Evolutionary conservation across 2,888 invertebrate genomes (phyloP).

Genomic region (Nebria brevicollis): DNA sequence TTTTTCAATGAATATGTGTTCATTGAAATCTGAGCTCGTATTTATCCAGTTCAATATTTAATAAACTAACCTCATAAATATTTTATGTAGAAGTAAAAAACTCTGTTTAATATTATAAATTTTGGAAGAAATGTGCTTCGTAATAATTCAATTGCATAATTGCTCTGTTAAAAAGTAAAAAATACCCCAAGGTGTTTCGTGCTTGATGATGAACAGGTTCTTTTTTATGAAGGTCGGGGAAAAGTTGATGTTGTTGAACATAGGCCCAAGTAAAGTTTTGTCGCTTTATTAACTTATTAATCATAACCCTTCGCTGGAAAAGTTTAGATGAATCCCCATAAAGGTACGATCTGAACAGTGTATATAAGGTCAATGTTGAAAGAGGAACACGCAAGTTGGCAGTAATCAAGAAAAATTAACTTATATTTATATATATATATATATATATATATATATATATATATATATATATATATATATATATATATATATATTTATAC

Average conservation of each 20-base stretch:
- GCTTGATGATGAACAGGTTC: not conserved
- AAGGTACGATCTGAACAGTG: conserved; percentile 32
- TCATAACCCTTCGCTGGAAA: conserved; percentile 6
- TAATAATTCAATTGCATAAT: not conserved
- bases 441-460: no score
- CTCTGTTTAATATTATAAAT: not conserved
- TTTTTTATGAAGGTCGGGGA: not conserved
- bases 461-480: not conserved
- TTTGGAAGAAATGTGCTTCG: not conserved
- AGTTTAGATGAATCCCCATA: conserved; percentile 35
- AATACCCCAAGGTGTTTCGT: not conserved
- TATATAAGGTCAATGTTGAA: conserved; percentile 29
- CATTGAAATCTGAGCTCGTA: conserved; percentile 20
- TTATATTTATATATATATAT: not conserved
- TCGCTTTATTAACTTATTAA: conserved; percentile 17
- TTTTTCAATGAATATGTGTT: conserved; percentile 32
- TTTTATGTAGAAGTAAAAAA: not conserved
- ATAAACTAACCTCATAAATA: not conserved
- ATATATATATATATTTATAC: not conserved
- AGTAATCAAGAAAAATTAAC: conserved; percentile 29
- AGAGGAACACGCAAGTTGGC: conserved; percentile 22
- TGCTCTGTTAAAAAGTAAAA: not conserved
- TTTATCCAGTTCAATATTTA: not conserved
- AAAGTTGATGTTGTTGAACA: not conserved
- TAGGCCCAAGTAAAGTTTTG: not conserved